Conservation (phyloP, 1,140 invertebrate genomes). For the Heliconius nattereri region DNA sequence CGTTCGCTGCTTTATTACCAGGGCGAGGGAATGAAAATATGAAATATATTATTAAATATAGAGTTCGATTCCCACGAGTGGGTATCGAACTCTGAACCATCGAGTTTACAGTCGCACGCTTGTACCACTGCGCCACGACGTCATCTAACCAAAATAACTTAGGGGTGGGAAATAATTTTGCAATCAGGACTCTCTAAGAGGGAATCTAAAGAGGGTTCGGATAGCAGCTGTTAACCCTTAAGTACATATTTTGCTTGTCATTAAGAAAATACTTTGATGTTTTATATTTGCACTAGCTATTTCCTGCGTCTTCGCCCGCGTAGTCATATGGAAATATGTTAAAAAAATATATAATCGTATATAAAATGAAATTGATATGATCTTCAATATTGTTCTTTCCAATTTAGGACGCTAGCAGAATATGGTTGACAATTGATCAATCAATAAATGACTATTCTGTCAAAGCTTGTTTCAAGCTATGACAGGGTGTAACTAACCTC, state of each 20-base stretch:
- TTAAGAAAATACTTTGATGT: neutral
- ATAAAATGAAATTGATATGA: too few species aligned
- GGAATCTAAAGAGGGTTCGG: constrained; percentile 1
- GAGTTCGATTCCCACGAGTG: neutral
- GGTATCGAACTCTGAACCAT: neutral
- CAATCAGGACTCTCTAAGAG: neutral
- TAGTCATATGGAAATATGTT: too few species aligned
- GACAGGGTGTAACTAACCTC: too few species aligned
- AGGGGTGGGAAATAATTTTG: neutral
- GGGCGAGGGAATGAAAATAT: neutral
- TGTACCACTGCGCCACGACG: too few species aligned
- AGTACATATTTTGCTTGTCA: neutral
- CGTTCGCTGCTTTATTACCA: too few species aligned
- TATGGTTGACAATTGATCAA: too few species aligned
- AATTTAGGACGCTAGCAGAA: too few species aligned
- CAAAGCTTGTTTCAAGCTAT: too few species aligned
- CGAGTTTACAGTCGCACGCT: neutral
- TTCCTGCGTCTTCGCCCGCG: neutral
- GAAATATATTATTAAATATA: neutral
- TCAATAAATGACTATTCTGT: too few species aligned
- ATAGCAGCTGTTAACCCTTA: neutral
- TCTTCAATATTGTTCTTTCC: too few species aligned
- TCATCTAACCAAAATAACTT: neutral
- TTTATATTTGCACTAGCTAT: neutral
- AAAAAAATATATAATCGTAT: too few species aligned